Percentiles rank a stretch among this genome's conserved stretches.
These are phyloP conservation scores for Nephrocerus scutellatus DNA, from an alignment of 2,888 invertebrate species.

Conservation along the genomic window DNA sequence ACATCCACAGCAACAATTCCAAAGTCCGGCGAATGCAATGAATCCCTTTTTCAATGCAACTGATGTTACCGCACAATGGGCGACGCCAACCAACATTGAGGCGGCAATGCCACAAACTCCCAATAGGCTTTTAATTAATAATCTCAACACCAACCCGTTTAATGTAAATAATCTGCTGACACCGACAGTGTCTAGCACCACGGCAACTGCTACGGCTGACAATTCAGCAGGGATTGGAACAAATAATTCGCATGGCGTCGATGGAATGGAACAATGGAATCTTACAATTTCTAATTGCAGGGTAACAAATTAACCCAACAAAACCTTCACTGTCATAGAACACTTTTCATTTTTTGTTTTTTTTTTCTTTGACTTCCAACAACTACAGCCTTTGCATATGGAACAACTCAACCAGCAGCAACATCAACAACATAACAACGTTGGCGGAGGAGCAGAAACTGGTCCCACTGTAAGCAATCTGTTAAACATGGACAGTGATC, in stretches of 20 bases:
- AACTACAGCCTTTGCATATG: constrained; percentile 22
- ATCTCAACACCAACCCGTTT: constrained; percentile 22
- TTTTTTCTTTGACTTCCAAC: constrained; percentile 10
- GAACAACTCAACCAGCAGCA: constrained; percentile 14
- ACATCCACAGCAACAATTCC: constrained; percentile 19
- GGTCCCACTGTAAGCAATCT: constrained; percentile 44
- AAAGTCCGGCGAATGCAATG: constrained; percentile 14
- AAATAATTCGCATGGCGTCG: no score
- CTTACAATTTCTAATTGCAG: no score
- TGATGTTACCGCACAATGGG: constrained; percentile 29
- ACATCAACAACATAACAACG: constrained; percentile 15
- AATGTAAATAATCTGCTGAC: constrained; percentile 20
- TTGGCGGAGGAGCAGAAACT: constrained; percentile 33
- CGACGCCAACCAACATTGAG: constrained; percentile 14
- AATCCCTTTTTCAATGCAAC: constrained; percentile 16
- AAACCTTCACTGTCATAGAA: no score
- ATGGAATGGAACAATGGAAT: no score
- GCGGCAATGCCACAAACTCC: constrained; percentile 21
- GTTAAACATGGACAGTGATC: constrained; percentile 49
- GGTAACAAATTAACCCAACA: no score
- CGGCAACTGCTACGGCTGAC: constrained; percentile 8
- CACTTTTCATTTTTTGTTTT: background rate
- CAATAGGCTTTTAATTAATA: no score
- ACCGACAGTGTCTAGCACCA: constrained; percentile 15
- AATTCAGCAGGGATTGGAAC: no score